Evolutionary conservation across 2,113 vertebrate genomes (phyloP).

Genomic region (Rhinolophus sinicus): DNA sequence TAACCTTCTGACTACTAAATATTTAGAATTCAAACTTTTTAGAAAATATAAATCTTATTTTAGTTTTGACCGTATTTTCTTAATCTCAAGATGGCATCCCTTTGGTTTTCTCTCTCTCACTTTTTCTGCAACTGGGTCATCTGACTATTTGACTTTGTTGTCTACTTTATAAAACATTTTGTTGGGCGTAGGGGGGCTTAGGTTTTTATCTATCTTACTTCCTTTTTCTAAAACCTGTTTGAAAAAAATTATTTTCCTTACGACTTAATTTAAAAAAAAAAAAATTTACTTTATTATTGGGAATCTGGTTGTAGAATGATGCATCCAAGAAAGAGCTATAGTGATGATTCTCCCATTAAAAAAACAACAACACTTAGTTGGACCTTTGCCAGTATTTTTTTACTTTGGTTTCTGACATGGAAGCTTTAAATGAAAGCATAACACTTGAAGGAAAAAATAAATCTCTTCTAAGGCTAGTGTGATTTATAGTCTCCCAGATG

Average conservation of each 20-base stretch:
- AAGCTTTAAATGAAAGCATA: constrained; percentile 25
- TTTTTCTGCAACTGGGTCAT: background rate
- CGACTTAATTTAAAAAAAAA: background rate
- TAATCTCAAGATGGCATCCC: background rate
- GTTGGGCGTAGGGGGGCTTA: background rate
- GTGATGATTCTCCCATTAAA: background rate
- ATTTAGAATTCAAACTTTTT: constrained; percentile 24
- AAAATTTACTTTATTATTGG: background rate
- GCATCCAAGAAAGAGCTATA: background rate
- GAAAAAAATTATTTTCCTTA: background rate
- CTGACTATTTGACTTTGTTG: background rate
- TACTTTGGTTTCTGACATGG: constrained; percentile 9
- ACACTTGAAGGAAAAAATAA: background rate
- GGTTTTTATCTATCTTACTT: background rate
- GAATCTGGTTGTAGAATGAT: background rate
- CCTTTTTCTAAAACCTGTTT: background rate
- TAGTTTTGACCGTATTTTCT: background rate
- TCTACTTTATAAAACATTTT: constrained; percentile 5
- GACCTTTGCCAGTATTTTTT: background rate
- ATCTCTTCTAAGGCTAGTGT: background rate
- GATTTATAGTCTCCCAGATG: background rate
- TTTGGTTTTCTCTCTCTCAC: background rate
- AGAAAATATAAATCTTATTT: background rate
- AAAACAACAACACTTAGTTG: constrained; percentile 33
- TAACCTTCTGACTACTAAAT: constrained; percentile 3